Percentiles rank a stretch among this genome's conserved stretches.
phyloP scores from a whole-genome alignment of 2,113 vertebrate genomes.

The Peromyscus maniculatus region DNA sequence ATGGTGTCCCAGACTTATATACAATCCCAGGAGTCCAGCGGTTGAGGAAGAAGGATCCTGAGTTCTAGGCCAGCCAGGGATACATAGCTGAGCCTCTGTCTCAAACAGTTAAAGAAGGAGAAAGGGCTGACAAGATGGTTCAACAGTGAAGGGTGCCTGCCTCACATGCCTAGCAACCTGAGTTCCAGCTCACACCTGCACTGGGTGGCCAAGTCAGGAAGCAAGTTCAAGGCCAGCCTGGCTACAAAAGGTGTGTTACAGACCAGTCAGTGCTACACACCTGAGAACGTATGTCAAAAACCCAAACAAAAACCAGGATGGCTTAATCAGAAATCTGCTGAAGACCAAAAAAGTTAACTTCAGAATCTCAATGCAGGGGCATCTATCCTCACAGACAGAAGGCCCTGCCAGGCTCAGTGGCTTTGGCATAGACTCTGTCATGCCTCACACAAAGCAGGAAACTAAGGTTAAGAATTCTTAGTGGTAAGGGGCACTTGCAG shows the following conservation, averaged over 20 bases:
- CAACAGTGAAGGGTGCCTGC: not conserved
- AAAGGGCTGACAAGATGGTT: not conserved
- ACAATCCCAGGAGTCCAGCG: not conserved
- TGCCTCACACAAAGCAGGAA: not conserved
- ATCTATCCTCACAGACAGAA: not conserved
- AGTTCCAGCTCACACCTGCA: too few species aligned
- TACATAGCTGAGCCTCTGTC: not conserved
- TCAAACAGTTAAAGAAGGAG: not conserved
- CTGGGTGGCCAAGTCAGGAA: not conserved
- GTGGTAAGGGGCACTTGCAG: not conserved
- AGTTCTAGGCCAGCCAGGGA: not conserved
- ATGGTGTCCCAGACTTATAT: not conserved
- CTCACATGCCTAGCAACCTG: not conserved
- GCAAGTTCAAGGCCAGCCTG: not conserved
- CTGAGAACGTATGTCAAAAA: not conserved
- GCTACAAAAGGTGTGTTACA: not conserved
- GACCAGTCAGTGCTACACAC: not conserved
- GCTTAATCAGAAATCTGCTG: constrained; percentile 41
- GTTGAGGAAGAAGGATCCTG: not conserved
- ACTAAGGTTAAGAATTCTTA: not conserved
- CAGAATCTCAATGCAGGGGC: not conserved
- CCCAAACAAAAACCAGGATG: not conserved
- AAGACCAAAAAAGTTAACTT: constrained; percentile 24
- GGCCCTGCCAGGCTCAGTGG: not conserved
- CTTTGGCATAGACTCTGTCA: not conserved